Base-by-base conservation (phyloP, 2,888 invertebrate species). In the Malthinus flaveolus region DNA sequence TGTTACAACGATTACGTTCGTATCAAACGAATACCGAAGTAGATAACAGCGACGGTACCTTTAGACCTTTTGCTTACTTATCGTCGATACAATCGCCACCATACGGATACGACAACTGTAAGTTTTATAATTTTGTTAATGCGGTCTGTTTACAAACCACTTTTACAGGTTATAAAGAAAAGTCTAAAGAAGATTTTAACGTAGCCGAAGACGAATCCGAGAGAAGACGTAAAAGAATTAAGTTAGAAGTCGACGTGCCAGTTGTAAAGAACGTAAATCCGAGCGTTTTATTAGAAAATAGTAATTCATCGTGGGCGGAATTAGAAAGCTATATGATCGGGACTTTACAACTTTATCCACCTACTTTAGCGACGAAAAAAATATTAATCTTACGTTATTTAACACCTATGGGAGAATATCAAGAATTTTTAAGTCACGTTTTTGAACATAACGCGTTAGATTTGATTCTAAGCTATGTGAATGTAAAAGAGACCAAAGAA, bases 361-460 rank as follows among this genome's bases (percentile, higher is more conserved):
- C 95, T 1, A 93, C 92, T 0, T 82, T 89, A 50, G 91, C 91
- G 0, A 95, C 96, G 32, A 89, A 91, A 74, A 97, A 97, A 77
- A 90, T 97, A 82, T 83, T 97, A 1, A 95, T 97, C 70, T 80
- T 98, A 31, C 85, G 95, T 67, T 99, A 97, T 76, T 83, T 99
- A n/a, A 92, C 95, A 3, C 94, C 97, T 0, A 91, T 97, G 87
- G 98, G 97, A 9, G 98, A 97, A 75, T 98, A 97, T 76, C 98
- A 98, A 77, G 97, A 97, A 87, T 92, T 97, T 76, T 83, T 99
- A 15, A 90, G 91, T 48, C 91, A 94, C 76, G 93, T 96, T 42
- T 95, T 97, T 79, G 97, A 97, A 73, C 89, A 95, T 73, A 91
- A 91, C 77, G 96, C 95, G 0, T 82, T 98, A 62, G 90, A 93